These are phyloP conservation scores for Lethocerus indicus DNA, from an alignment of 1,140 invertebrate genomes.

Conservation along the genomic window DNA sequence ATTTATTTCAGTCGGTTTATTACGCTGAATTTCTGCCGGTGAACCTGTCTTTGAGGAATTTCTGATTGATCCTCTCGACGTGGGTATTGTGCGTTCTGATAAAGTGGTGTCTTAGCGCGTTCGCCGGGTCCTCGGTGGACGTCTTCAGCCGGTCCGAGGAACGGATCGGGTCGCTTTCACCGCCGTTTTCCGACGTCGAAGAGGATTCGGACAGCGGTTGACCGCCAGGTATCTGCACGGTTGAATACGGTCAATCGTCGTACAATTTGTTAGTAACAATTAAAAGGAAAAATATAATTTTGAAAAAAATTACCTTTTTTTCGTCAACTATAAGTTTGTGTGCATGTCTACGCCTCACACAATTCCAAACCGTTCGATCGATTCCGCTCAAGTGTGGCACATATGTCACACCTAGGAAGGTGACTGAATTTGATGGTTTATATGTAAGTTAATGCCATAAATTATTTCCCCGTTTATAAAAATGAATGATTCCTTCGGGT, in stretches of 20 bases:
- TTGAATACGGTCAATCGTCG: background rate
- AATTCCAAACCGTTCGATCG: background rate
- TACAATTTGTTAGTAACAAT: background rate
- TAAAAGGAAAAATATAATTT: background rate
- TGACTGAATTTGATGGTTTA: background rate
- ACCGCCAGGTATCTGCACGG: background rate
- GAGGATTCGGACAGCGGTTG: background rate
- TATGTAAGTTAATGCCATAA: background rate
- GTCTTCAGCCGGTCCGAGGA: background rate
- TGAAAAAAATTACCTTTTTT: no score
- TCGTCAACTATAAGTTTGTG: background rate
- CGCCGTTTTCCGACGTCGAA: background rate
- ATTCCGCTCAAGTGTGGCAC: background rate
- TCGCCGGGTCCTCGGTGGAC: background rate
- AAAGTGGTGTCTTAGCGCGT: background rate
- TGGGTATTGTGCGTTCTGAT: conserved; percentile 7
- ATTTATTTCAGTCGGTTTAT: no score
- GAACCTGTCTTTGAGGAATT: conserved; percentile 2
- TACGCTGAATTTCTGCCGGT: no score
- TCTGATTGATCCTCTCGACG: conserved; percentile 4
- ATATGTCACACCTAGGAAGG: background rate
- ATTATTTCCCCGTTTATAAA: background rate
- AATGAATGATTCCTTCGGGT: background rate
- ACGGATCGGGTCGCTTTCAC: background rate
- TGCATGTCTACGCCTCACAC: no score